Percentiles rank a stretch among this genome's conserved stretches.
These are phyloP conservation scores for Sthenelais limicola DNA, from an alignment of 2,888 invertebrate genomes.

Conservation along the genomic window DNA sequence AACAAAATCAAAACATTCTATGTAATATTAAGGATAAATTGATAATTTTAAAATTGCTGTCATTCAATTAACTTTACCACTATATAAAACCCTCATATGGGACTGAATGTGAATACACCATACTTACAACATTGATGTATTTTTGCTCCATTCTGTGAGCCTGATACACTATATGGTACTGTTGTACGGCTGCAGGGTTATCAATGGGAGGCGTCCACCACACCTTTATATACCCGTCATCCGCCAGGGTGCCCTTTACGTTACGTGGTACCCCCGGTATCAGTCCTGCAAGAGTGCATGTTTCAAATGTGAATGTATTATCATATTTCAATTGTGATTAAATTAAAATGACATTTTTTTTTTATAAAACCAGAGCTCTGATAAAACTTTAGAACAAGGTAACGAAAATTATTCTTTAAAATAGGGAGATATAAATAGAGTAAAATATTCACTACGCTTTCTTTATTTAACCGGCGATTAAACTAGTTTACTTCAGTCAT, in stretches of 20 bases:
- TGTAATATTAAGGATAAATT: not conserved
- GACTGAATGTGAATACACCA: no score
- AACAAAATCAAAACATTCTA: not conserved
- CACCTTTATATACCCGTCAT: slow-evolving; percentile 31
- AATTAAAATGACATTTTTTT: no score
- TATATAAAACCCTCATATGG: not conserved
- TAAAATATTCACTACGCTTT: no score
- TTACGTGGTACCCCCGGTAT: slow-evolving; percentile 22
- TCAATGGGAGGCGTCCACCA: slow-evolving; percentile 21
- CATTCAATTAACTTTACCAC: not conserved
- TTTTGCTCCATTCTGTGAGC: no score
- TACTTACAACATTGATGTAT: no score
- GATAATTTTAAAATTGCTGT: not conserved
- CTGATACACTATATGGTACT: slow-evolving; percentile 22
- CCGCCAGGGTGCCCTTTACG: slow-evolving; percentile 1
- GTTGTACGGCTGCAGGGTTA: slow-evolving; percentile 22
- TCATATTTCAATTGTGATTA: no score
- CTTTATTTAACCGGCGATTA: no score
- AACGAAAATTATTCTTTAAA: no score
- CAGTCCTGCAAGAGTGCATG: not conserved
- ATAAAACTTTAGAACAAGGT: no score
- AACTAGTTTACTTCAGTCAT: no score
- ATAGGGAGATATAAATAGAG: no score
- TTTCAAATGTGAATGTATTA: not conserved
- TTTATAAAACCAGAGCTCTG: no score